phyloP scores from a whole-genome alignment of 2,888 invertebrate genomes.

The Xiphydria camelus region DNA sequence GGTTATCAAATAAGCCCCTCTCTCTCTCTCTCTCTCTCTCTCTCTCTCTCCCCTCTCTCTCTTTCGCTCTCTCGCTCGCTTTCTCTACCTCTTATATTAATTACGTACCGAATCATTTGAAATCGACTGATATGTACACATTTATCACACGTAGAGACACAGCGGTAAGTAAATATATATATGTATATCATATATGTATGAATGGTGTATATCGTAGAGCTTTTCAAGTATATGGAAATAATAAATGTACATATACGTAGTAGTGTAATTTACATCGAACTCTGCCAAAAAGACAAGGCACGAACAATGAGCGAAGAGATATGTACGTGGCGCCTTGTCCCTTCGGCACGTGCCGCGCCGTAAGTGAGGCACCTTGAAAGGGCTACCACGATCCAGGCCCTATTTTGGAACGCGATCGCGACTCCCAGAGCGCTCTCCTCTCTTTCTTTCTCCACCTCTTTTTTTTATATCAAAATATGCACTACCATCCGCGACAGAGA shows the following conservation, averaged over 20 bases:
- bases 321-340: neutral
- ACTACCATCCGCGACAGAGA: too few relatives aligned
- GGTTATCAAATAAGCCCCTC: too few relatives aligned
- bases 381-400: conserved; percentile 46
- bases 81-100: neutral
- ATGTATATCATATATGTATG: too few relatives aligned
- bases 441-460: too few relatives aligned
- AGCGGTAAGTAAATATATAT: neutral
- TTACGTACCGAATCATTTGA: too few relatives aligned
- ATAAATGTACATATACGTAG: neutral
- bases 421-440: conserved; percentile 10
- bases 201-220: too few relatives aligned
- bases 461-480: conserved; percentile 49
- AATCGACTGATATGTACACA: conserved; percentile 37
- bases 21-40: too few relatives aligned
- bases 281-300: conserved; percentile 2
- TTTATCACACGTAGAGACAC: conserved; percentile 34
- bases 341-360: neutral
- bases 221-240: too few relatives aligned
- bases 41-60: too few relatives aligned
- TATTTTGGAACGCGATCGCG: conserved; percentile 48
- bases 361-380: neutral
- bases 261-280: conserved; percentile 22
- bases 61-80: neutral
- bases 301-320: too few relatives aligned